A percentile compares a stretch with the other conserved stretches of the same genome.
Conservation (phyloP, 2,113 vertebrate species). For the Psilopogon haemacephalus region DNA sequence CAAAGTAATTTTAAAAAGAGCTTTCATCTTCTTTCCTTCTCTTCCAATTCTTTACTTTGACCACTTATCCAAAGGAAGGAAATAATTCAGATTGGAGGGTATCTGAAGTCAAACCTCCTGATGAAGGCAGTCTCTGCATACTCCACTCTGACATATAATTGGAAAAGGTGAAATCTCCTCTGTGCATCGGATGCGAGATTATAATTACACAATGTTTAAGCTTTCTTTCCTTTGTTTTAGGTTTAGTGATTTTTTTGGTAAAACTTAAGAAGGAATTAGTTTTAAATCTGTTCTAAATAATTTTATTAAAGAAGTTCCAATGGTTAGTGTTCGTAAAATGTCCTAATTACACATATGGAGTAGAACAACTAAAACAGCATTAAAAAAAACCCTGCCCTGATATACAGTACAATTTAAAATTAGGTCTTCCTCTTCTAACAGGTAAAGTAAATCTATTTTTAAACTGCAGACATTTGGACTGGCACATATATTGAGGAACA, state of each 20-base stretch:
- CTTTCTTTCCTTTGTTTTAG: not conserved
- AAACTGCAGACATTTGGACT: not conserved
- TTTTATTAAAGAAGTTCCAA: not conserved
- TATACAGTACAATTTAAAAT: not conserved
- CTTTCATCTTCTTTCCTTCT: not conserved
- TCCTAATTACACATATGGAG: not conserved
- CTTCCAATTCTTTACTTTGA: not conserved
- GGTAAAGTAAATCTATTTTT: not conserved
- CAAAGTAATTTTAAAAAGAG: not conserved
- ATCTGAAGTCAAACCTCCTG: not conserved
- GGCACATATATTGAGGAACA: not conserved
- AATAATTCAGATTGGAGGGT: not conserved
- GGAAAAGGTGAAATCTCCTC: not conserved
- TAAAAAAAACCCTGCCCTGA: not conserved
- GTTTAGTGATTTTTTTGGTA: not conserved
- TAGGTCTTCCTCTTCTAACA: not conserved
- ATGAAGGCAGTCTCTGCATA: not conserved
- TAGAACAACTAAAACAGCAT: not conserved
- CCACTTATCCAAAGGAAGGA: not conserved
- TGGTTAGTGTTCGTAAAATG: not conserved
- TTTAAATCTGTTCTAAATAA: not conserved
- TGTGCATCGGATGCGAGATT: not conserved
- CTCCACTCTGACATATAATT: not conserved
- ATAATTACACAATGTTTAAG: not conserved
- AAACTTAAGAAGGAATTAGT: not conserved